Conservation (phyloP, 2,797 vertebrate species). For the Urocyon cinereoargenteus region DNA sequence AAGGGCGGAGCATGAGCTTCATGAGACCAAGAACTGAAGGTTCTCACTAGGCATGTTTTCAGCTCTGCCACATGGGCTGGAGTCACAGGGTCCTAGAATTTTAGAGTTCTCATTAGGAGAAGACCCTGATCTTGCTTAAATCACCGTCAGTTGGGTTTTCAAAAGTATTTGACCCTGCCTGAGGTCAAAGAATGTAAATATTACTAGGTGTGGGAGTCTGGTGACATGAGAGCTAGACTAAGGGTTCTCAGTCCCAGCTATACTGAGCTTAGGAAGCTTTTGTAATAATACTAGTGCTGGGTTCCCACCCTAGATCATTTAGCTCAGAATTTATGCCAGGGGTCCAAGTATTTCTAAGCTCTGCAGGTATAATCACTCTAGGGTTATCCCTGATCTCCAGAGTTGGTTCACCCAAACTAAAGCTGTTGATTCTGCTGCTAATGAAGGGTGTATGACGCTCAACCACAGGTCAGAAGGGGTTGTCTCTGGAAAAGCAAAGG, state of each 20-base stretch:
- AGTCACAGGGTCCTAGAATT: not conserved
- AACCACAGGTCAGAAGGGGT: not conserved
- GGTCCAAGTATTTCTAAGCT: not conserved
- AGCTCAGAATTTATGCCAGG: not conserved
- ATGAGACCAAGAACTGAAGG: not conserved
- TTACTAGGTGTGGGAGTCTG: not conserved
- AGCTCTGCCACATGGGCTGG: not conserved
- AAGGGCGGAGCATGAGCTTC: not conserved
- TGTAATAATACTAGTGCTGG: not conserved
- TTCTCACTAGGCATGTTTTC: not conserved
- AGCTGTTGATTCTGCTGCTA: not conserved
- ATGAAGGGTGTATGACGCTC: not conserved
- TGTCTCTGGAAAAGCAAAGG: not conserved
- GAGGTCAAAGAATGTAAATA: not conserved
- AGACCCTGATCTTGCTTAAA: not conserved
- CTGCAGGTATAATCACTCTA: not conserved
- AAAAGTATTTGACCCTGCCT: not conserved
- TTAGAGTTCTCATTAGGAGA: not conserved
- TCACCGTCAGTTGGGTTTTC: not conserved
- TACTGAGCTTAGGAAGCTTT: not conserved
- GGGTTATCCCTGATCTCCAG: not conserved
- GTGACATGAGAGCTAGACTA: not conserved
- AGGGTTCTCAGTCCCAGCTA: not conserved
- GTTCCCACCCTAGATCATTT: not conserved
- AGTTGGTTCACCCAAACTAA: not conserved